Evolutionary conservation across 2,797 vertebrate species (phyloP), one percentile per base, ranked within the genome.

Genomic region (Microhierax caerulescens): DNA sequence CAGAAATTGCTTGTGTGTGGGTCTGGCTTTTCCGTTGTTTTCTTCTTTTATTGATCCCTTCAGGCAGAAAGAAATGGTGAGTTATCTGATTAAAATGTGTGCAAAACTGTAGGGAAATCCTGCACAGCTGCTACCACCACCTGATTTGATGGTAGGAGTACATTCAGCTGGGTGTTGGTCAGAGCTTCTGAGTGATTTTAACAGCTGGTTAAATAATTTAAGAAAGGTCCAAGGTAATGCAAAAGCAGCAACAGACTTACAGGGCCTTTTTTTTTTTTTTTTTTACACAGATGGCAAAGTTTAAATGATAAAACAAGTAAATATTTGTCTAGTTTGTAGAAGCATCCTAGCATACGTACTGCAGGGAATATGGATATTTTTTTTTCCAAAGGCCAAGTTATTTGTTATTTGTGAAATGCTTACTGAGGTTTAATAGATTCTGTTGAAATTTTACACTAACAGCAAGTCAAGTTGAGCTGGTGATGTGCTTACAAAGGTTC

Each of bases 241-340:
- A 90, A 93, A 90, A 91, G 15, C 64, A 85, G 37, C 47, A 83
- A 48, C 10, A 82, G 69, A 76, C 19, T 85, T 70, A 72, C 32
- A 67, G 74, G 82, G 59, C 25, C 20, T 75, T 83, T 79, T n/a
- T n/a, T n/a, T n/a, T n/a, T n/a, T n/a, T n/a, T n/a, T n/a, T n/a
- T 78, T 88, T 93, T 53, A 86, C 93, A 79, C 36, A 72, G 65
- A 88, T 54, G 32, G 22, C 34, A 84, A 95, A 85, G 16, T 68
- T 97, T 97, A 95, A 92, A 91, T 85, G 43, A 88, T 64, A 93
- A 95, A 96, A 79, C 21, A 69, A 76, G 51, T 85, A 89, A 97
- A 75, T 87, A 92, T 95, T 96, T 96, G 37, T 82, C 70, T 88
- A 64, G 5, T 75, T 92, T 95, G 73, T 27, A 63, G 45, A 87